A percentile compares a stretch with the other conserved stretches of the same genome.
phyloP scores from a whole-genome alignment of 2,797 vertebrate genomes.

The Heteromormyrus szaboi region DNA sequence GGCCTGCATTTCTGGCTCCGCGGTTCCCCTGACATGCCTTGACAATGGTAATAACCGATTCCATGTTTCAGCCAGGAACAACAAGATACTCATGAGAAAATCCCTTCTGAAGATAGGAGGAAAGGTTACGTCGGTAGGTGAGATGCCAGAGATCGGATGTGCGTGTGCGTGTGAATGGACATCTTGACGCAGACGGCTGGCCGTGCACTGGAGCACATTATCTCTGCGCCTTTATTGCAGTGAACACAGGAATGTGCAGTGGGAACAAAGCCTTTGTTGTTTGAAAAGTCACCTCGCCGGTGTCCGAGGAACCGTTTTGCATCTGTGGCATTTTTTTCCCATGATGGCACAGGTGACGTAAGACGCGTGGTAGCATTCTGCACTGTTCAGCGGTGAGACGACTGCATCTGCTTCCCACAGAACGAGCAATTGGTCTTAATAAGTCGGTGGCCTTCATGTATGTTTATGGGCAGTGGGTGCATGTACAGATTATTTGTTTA shows the following conservation, averaged over 20 bases:
- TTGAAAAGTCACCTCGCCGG: not conserved
- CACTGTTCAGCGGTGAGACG: not conserved
- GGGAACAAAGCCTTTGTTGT: conserved; percentile 3
- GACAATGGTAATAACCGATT: not conserved
- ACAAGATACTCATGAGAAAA: conserved; percentile 13
- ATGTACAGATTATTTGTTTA: not conserved
- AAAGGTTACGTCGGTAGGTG: not conserved
- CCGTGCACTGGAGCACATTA: not conserved
- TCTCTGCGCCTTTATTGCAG: not conserved
- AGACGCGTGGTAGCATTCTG: not conserved
- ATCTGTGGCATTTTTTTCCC: not conserved
- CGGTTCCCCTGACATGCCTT: not conserved
- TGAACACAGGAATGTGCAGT: not conserved
- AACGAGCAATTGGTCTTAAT: not conserved
- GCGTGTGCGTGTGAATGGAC: not conserved
- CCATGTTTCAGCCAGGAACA: not conserved
- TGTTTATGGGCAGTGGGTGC: not conserved
- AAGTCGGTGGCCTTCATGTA: not conserved
- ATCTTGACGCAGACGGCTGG: not conserved
- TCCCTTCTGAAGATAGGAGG: not conserved
- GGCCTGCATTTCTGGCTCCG: not conserved
- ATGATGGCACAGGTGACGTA: not conserved
- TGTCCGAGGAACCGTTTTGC: not conserved
- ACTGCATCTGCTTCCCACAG: not conserved
- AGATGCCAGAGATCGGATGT: not conserved